A percentile compares a stretch with the other conserved stretches of the same genome.
Evolutionary conservation across 2,888 invertebrate genomes (phyloP).

Genomic region (Agonopterix heracliana): DNA sequence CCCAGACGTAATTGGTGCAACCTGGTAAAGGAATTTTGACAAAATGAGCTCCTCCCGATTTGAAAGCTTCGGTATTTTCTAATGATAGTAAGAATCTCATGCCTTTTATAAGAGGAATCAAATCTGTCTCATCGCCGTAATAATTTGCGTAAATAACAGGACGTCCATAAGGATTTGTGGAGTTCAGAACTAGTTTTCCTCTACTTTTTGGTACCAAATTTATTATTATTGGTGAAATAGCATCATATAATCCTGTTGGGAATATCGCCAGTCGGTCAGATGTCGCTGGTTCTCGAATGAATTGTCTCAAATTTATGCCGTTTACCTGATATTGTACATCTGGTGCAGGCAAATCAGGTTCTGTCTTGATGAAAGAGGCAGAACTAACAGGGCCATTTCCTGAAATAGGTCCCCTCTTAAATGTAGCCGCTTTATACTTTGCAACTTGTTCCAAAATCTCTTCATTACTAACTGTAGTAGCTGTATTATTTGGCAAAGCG

Average conservation of each 20-base stretch:
- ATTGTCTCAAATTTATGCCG: conserved; percentile 61
- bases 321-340: conserved; percentile 78
- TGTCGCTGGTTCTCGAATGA: conserved; percentile 65
- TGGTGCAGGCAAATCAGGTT: conserved; percentile 63
- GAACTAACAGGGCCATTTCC: too few relatives aligned
- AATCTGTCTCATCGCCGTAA: conserved; percentile 76
- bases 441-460: too few relatives aligned
- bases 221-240: conserved; percentile 73
- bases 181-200: conserved; percentile 77
- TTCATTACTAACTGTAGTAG: too few relatives aligned
- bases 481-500: too few relatives aligned
- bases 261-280: conserved; percentile 37
- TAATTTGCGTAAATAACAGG: conserved; percentile 83
- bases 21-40: too few relatives aligned
- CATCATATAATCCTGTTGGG: conserved; percentile 77
- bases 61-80: conserved; percentile 74
- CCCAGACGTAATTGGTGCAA: too few relatives aligned
- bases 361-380: conserved; percentile 75
- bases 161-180: conserved; percentile 79
- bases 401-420: too few relatives aligned
- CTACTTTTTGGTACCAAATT: conserved; percentile 77
- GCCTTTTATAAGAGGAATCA: conserved; percentile 75
- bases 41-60: too few relatives aligned
- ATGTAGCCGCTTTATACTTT: too few relatives aligned
- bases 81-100: conserved; percentile 74